phyloP scores from a whole-genome alignment of 1,140 invertebrate species.

The Drosophila tropicalis region DNA sequence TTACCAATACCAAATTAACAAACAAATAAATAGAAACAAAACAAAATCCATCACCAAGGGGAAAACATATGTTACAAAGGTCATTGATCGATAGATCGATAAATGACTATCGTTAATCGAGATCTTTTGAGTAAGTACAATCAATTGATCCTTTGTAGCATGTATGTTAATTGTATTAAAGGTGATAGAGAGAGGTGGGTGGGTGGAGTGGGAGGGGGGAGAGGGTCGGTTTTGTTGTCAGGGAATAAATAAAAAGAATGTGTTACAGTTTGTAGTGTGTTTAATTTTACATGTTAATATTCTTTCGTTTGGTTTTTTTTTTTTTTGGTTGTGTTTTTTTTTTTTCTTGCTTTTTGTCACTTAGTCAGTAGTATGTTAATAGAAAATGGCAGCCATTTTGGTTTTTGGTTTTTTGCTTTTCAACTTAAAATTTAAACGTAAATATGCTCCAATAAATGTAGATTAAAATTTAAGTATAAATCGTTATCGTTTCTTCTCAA shows the following conservation, averaged over 20 bases:
- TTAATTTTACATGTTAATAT: conserved; percentile 67
- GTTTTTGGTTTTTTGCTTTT: conserved; percentile 19
- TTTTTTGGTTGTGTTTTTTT: conserved; percentile 10
- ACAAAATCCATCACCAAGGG: conserved; percentile 28
- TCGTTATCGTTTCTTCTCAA: conserved; percentile 14
- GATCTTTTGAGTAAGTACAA: not conserved
- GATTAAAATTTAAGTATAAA: conserved; percentile 29
- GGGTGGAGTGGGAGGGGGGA: not conserved
- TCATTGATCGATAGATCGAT: no score
- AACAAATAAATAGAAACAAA: not conserved
- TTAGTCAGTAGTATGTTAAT: conserved; percentile 51
- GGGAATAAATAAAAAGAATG: conserved; percentile 71
- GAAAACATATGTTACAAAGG: not conserved
- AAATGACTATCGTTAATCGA: not conserved
- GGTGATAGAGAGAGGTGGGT: not conserved
- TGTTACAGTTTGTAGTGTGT: conserved; percentile 59
- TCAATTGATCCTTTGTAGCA: conserved; percentile 27
- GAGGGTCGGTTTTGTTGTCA: not conserved
- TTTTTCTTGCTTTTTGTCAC: conserved; percentile 58
- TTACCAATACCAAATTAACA: not conserved
- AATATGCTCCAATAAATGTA: conserved; percentile 33
- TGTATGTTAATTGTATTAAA: conserved; percentile 1
- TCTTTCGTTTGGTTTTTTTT: conserved; percentile 37
- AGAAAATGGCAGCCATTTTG: conserved; percentile 56
- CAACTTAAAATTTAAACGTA: conserved; percentile 56